Conservation (phyloP, 2,113 vertebrate species). For the Clarias gariepinus region DNA sequence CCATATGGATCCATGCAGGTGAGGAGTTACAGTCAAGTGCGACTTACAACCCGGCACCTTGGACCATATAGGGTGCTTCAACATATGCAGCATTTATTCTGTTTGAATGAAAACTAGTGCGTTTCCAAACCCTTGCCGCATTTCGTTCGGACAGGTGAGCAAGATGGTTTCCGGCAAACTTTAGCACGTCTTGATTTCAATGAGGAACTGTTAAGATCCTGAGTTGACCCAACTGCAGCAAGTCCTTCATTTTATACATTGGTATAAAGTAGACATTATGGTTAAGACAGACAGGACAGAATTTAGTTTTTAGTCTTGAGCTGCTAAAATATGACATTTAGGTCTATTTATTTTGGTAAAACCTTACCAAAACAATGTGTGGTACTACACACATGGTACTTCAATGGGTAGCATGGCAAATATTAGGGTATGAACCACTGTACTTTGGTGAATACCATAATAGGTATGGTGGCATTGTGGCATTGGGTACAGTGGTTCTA, state of each 20-base stretch:
- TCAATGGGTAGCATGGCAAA: too few species aligned
- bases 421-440: too few species aligned
- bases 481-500: too few species aligned
- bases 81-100: neutral
- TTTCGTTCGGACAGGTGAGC: neutral
- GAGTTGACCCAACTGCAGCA: neutral
- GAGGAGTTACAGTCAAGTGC: neutral
- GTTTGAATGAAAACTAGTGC: neutral
- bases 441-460: too few species aligned
- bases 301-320: neutral
- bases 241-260: neutral
- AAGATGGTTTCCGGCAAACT: neutral
- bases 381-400: too few species aligned
- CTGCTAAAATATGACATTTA: neutral
- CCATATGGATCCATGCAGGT: conserved; percentile 10
- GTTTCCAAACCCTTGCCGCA: neutral
- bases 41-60: neutral
- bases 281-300: neutral
- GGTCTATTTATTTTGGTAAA: too few species aligned
- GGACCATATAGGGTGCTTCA: neutral
- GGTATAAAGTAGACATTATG: neutral
- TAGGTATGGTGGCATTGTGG: too few species aligned
- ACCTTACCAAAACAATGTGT: too few species aligned
- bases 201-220: neutral
- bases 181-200: neutral